Percentiles rank a stretch among this genome's conserved stretches.
Evolutionary conservation across 2,888 invertebrate genomes (phyloP).

Genomic region (Coecobrya sp.): DNA sequence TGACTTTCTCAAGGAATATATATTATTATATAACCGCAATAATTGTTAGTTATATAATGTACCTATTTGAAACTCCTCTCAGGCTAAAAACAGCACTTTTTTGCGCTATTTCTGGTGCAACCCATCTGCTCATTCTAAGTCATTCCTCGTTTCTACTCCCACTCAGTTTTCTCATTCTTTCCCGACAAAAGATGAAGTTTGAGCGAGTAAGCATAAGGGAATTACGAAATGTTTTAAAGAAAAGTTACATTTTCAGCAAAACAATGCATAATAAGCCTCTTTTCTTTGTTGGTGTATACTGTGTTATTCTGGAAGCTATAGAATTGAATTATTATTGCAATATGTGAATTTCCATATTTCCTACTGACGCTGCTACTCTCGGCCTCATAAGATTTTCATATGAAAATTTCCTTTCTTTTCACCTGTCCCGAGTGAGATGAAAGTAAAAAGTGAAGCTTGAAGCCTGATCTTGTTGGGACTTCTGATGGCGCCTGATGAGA

Average conservation of each 20-base stretch:
- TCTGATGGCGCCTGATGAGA: background rate
- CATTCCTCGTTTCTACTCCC: constrained; percentile 49
- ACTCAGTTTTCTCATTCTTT: background rate
- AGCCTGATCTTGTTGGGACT: background rate
- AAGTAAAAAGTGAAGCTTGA: constrained; percentile 20
- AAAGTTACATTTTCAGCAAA: constrained; percentile 32
- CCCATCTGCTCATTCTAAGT: constrained; percentile 35
- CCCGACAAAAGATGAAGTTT: constrained; percentile 7
- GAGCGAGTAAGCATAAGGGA: constrained; percentile 31
- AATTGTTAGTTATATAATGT: background rate
- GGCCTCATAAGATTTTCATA: constrained; percentile 44
- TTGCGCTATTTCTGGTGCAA: no score
- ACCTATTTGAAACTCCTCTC: background rate
- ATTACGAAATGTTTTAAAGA: background rate
- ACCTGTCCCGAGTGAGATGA: constrained; percentile 65
- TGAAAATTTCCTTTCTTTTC: constrained; percentile 35
- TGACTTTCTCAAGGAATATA: background rate
- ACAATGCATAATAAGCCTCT: background rate
- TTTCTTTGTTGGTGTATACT: no score
- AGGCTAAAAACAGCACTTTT: constrained; percentile 11
- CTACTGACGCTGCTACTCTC: constrained; percentile 2
- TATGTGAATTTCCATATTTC: constrained; percentile 14
- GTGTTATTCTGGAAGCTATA: background rate
- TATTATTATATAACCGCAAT: background rate
- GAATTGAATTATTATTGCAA: constrained; percentile 34